Percentiles rank a stretch among this genome's conserved stretches.
Evolutionary conservation across 2,888 invertebrate genomes (phyloP).

Genomic region (Stenichneumon culpator): DNA sequence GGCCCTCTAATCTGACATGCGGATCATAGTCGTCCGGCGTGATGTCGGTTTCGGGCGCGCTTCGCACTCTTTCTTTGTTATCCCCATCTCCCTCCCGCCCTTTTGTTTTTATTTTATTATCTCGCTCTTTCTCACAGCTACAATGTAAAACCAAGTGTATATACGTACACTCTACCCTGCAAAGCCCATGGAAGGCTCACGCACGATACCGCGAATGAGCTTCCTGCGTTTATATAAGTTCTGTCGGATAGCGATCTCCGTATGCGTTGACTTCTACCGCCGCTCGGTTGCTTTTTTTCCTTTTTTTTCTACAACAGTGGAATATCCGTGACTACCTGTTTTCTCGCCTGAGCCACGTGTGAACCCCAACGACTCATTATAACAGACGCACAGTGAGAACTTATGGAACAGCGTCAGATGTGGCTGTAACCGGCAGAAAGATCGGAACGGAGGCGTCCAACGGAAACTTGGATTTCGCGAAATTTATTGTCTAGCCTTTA

Average conservation of each 20-base stretch:
- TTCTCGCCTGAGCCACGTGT: conserved; percentile 64
- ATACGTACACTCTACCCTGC: conserved; percentile 1
- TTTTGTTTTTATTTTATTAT: conserved; percentile 43
- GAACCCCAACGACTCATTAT: conserved; percentile 61
- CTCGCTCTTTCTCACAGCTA: conserved; percentile 26
- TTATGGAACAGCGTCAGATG: conserved; percentile 1
- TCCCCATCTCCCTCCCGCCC: conserved; percentile 31
- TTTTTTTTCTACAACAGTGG: conserved; percentile 11
- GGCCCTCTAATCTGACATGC: conserved; percentile 71
- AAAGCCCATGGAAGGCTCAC: conserved; percentile 39
- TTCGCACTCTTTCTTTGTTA: conserved; percentile 69
- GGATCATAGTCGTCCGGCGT: conserved; percentile 73
- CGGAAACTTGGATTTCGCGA: conserved; percentile 57
- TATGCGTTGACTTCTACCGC: conserved; percentile 50
- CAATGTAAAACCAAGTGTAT: conserved; percentile 5
- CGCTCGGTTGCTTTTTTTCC: conserved; percentile 28
- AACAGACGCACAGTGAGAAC: conserved; percentile 30
- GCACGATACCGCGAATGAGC: conserved; percentile 59
- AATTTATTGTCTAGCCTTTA: conserved; percentile 47
- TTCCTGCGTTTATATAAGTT: conserved; percentile 71
- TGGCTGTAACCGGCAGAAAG: conserved; percentile 8
- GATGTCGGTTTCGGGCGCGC: conserved; percentile 61
- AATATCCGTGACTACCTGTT: conserved; percentile 49
- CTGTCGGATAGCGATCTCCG: conserved; percentile 69
- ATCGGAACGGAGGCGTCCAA: conserved; percentile 31